phyloP scores from a whole-genome alignment of 2,113 vertebrate genomes.

The Puffinus mauretanicus region DNA sequence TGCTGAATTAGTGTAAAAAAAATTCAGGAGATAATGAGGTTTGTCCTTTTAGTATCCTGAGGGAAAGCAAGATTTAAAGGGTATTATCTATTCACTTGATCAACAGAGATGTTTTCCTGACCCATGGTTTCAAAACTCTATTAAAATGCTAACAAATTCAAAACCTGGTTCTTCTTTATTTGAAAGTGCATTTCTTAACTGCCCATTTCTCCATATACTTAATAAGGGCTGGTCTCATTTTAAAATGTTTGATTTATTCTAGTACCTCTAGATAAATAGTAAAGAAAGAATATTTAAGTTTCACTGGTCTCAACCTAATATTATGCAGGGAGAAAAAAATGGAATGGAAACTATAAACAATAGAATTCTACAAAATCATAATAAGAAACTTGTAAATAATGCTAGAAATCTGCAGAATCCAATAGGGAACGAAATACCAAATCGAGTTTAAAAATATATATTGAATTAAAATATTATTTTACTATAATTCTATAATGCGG shows the following conservation, averaged over 20 bases:
- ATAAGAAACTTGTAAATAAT: neutral
- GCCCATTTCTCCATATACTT: neutral
- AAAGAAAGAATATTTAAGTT: neutral
- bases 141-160: neutral
- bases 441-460: neutral
- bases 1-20: neutral
- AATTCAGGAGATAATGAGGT: rapidly evolving
- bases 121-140: neutral
- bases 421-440: neutral
- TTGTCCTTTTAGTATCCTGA: neutral
- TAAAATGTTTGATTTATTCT: neutral
- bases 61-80: neutral
- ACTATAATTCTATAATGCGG: neutral
- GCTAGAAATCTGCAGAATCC: neutral
- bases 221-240: neutral
- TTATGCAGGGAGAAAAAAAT: neutral
- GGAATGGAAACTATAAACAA: neutral
- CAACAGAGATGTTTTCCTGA: neutral
- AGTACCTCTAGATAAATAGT: neutral
- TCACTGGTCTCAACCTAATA: neutral
- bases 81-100: neutral
- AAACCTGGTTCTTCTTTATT: neutral
- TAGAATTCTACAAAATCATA: neutral
- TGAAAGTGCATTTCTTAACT: neutral
- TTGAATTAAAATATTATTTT: neutral